A percentile compares a stretch with the other conserved stretches of the same genome.
phyloP scores from a whole-genome alignment of 1,140 invertebrate species.

The Temnothorax longispinosus region DNA sequence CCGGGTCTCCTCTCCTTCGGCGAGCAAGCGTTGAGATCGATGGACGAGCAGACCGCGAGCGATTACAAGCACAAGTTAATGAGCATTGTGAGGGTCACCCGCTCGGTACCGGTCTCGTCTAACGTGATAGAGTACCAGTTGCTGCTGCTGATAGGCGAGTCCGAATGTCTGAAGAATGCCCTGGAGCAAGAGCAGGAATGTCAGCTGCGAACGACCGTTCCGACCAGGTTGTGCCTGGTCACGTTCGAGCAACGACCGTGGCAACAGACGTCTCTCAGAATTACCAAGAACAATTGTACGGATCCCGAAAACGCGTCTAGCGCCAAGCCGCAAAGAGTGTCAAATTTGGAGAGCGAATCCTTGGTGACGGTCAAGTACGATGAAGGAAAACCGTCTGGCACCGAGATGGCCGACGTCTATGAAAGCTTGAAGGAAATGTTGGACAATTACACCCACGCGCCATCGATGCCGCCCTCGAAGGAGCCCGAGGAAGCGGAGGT shows the following conservation, averaged over 20 bases:
- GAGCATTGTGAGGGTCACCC: constrained; percentile 78
- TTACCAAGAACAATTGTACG: constrained; percentile 82
- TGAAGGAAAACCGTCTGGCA: constrained; percentile 32
- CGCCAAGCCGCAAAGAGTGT: background rate
- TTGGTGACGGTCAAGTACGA: constrained; percentile 60
- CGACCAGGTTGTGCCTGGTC: constrained; percentile 78
- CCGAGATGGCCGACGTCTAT: constrained; percentile 35
- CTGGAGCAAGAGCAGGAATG: constrained; percentile 79
- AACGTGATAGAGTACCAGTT: constrained; percentile 81
- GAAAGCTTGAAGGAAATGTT: constrained; percentile 60
- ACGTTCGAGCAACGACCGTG: constrained; percentile 81
- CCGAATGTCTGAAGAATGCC: constrained; percentile 79
- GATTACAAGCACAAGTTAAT: constrained; percentile 82
- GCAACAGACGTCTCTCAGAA: constrained; percentile 73
- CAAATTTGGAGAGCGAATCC: constrained; percentile 62
- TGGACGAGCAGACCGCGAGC: constrained; percentile 78
- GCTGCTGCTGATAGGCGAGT: constrained; percentile 80
- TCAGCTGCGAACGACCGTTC: constrained; percentile 73
- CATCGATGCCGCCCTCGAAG: constrained; percentile 32
- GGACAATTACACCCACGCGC: constrained; percentile 55
- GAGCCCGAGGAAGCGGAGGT: constrained; percentile 71
- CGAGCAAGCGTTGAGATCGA: constrained; percentile 75
- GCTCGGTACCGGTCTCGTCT: constrained; percentile 78
- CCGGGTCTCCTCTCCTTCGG: constrained; percentile 77
- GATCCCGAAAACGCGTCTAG: constrained; percentile 7